These are phyloP conservation scores for Metacarcinus magister DNA, from an alignment of 2,888 invertebrate species.

Conservation along the genomic window DNA sequence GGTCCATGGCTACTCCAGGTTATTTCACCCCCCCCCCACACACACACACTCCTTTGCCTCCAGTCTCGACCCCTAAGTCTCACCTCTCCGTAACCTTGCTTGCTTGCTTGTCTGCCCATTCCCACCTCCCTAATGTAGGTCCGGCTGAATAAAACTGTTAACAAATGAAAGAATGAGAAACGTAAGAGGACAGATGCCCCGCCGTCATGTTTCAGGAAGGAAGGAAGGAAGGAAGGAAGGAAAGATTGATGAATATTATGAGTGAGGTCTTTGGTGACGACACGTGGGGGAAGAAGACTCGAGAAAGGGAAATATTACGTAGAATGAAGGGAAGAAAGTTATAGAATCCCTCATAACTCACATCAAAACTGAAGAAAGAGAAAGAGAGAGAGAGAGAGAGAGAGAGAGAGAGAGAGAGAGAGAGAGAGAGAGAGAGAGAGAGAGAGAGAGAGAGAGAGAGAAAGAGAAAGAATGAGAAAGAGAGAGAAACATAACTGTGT, in stretches of 20 bases:
- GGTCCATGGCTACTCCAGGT: neutral
- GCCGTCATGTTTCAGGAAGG: neutral
- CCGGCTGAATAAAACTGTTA: neutral
- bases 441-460: conserved; percentile 52
- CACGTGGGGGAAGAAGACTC: neutral
- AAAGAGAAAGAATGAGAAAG: conserved; percentile 46
- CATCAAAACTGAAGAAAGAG: neutral
- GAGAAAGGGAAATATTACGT: conserved; percentile 18
- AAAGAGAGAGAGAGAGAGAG: conserved; percentile 44
- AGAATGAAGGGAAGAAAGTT: conserved; percentile 28
- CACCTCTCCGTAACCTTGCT: neutral
- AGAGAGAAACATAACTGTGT: conserved; percentile 41
- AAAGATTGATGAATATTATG: conserved; percentile 33
- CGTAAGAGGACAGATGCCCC: neutral
- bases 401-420: conserved; percentile 62
- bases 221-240: neutral
- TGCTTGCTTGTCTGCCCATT: too few relatives aligned
- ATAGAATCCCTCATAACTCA: conserved; percentile 8
- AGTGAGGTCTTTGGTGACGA: neutral
- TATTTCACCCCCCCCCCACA: neutral
- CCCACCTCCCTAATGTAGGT: neutral
- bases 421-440: conserved; percentile 52
- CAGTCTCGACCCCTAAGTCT: too few relatives aligned
- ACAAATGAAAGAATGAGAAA: conserved; percentile 5
- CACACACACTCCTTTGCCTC: neutral